phyloP scores from a whole-genome alignment of 1,140 invertebrate genomes.

The Muscidifurax raptorellus region DNA sequence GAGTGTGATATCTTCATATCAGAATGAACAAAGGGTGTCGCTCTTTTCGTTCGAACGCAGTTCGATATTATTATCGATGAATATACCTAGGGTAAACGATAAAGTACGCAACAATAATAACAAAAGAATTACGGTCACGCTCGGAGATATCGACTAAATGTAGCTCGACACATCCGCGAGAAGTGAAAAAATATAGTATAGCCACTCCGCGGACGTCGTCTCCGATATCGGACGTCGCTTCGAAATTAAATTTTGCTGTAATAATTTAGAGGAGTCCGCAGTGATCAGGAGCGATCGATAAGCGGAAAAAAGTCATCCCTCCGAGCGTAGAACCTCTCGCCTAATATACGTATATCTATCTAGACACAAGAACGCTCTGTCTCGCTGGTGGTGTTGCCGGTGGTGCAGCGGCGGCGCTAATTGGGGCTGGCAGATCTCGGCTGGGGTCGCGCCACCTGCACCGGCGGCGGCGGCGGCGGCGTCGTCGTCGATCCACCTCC shows the following conservation, averaged over 20 bases:
- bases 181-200: too few relatives aligned
- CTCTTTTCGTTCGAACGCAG: too few relatives aligned
- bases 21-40: too few relatives aligned
- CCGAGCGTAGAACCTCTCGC: too few relatives aligned
- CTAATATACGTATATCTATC: too few relatives aligned
- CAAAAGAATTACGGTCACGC: neutral
- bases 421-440: conserved; percentile 41
- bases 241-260: neutral
- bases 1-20: too few relatives aligned
- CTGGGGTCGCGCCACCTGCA: conserved; percentile 23
- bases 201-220: neutral
- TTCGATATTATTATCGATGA: too few relatives aligned
- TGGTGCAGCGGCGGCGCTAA: conserved; percentile 16
- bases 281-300: neutral
- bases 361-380: too few relatives aligned
- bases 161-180: too few relatives aligned
- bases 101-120: neutral
- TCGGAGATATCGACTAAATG: too few relatives aligned
- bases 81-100: neutral
- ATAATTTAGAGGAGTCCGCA: neutral
- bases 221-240: neutral
- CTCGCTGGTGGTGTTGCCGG: too few relatives aligned
- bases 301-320: neutral
- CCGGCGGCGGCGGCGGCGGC: conserved; percentile 55
- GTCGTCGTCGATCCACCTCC: conserved; percentile 63